Conservation (phyloP, 2,113 vertebrate species). For the Pelvicachromis taeniatus region DNA sequence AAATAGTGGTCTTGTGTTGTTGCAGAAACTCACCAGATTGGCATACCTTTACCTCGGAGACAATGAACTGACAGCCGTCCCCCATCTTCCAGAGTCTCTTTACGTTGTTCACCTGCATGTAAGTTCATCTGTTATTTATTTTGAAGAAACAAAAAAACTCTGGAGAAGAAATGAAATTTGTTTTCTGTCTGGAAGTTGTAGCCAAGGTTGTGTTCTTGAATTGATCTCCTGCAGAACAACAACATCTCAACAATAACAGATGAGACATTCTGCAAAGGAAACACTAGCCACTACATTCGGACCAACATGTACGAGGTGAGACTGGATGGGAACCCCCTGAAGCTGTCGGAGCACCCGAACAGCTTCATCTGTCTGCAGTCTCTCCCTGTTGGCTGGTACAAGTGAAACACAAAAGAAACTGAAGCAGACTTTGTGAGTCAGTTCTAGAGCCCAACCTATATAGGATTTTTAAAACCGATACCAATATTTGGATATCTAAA, state of each 20-base stretch:
- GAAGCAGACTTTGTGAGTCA: not conserved
- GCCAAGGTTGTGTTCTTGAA: not conserved
- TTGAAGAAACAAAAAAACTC: not conserved
- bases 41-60: conserved; percentile 86
- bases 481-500: not conserved
- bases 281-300: conserved; percentile 82
- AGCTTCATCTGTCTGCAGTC: conserved; percentile 86
- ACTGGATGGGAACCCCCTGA: conserved; percentile 86
- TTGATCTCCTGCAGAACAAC: conserved; percentile 80
- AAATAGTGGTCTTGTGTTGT: not conserved
- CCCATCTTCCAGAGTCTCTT: conserved; percentile 86
- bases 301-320: conserved; percentile 79
- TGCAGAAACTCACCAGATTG: conserved; percentile 82
- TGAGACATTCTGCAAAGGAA: conserved; percentile 90
- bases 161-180: not conserved
- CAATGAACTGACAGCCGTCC: conserved; percentile 86
- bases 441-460: not conserved
- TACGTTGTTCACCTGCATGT: conserved; percentile 90
- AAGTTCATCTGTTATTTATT: conserved; percentile 13
- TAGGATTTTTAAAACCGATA: not conserved
- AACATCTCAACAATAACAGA: conserved; percentile 85
- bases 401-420: conserved; percentile 59
- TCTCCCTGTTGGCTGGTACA: conserved; percentile 83
- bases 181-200: not conserved
- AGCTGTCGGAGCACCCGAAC: conserved; percentile 81